phyloP scores from a whole-genome alignment of 1,140 invertebrate genomes.

The Caenorhabditis inopinata region DNA sequence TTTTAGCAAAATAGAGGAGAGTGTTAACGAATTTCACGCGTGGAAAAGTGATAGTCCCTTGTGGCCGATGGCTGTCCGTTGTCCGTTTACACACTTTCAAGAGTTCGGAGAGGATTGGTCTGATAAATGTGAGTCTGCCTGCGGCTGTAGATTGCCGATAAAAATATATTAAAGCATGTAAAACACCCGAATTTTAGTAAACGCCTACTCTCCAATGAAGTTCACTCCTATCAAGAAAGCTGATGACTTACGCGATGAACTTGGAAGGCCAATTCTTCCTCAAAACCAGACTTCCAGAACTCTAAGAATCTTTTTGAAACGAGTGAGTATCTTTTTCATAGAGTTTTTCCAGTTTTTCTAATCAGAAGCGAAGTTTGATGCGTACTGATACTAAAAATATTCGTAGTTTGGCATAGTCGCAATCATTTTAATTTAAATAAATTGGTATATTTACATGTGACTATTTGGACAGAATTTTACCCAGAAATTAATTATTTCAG shows the following conservation, averaged over 20 bases:
- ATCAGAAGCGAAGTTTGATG: no score
- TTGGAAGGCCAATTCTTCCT: not conserved
- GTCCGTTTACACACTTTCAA: not conserved
- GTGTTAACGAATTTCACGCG: not conserved
- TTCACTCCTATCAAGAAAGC: not conserved
- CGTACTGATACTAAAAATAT: no score
- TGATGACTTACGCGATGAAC: not conserved
- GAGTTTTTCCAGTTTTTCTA: no score
- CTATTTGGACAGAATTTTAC: no score
- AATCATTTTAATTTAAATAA: no score
- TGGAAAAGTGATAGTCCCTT: not conserved
- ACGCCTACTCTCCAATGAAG: not conserved
- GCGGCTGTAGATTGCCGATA: not conserved
- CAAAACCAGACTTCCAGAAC: constrained; percentile 12
- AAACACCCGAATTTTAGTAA: not conserved
- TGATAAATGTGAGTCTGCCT: not conserved
- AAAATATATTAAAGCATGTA: no score
- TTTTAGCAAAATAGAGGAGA: not conserved
- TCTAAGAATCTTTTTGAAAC: not conserved
- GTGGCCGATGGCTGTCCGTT: not conserved
- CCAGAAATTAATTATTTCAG: not conserved
- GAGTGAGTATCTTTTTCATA: not conserved
- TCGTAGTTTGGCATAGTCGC: no score
- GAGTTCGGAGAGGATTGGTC: constrained; percentile 22
- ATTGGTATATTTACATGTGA: no score